phyloP scores from a whole-genome alignment of 2,797 vertebrate genomes.

The Pseudochaenichthys georgianus region DNA sequence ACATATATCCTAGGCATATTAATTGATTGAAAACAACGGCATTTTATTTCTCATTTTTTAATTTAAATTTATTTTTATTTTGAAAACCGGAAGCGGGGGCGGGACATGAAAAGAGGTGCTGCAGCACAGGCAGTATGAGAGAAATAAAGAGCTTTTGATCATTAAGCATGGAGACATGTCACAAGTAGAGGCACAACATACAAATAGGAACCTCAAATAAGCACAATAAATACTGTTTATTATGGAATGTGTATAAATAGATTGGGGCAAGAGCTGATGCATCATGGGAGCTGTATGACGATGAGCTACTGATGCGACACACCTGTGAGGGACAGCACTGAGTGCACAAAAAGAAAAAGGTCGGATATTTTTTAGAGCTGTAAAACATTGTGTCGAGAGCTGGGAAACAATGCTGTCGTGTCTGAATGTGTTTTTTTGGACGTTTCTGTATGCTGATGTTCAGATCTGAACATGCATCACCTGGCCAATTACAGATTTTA shows the following conservation, averaged over 20 bases:
- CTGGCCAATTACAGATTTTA: conserved; percentile 41
- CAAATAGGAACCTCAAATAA: too few species aligned
- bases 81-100: too few species aligned
- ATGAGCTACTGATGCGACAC: conserved; percentile 20
- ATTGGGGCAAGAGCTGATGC: conserved; percentile 8
- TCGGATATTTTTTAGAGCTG: neutral
- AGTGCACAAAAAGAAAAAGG: neutral
- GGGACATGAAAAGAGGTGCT: too few species aligned
- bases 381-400: neutral
- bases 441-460: neutral
- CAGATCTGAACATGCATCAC: conserved; percentile 36
- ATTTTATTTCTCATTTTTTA: too few species aligned
- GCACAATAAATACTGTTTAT: neutral
- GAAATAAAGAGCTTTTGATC: too few species aligned
- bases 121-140: too few species aligned
- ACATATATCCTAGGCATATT: too few species aligned
- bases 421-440: neutral
- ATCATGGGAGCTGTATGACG: neutral
- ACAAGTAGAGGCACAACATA: too few species aligned
- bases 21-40: too few species aligned
- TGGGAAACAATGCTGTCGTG: neutral
- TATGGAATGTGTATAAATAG: neutral
- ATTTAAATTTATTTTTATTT: too few species aligned
- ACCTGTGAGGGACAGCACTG: neutral
- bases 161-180: too few species aligned